Conservation (phyloP, 1,140 invertebrate species). For the Proctacanthus coquilletti region DNA sequence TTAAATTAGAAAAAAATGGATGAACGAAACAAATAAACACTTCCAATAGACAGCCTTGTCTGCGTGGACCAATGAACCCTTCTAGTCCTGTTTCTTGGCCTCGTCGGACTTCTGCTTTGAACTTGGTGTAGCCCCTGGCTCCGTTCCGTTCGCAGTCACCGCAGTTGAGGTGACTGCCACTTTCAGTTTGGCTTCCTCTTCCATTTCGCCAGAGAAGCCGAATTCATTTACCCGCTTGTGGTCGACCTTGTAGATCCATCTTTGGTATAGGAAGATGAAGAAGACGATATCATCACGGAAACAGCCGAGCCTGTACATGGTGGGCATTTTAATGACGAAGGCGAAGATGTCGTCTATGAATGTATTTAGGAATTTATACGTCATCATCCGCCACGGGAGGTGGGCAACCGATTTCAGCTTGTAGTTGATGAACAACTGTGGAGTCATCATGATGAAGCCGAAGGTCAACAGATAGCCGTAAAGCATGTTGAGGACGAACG, state of each 20-base stretch:
- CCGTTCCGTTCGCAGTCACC: too few relatives aligned
- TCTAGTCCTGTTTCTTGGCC: too few relatives aligned
- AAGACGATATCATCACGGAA: conserved; percentile 98
- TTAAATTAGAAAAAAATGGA: too few relatives aligned
- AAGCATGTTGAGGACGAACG: conserved; percentile 83
- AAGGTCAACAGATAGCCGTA: conserved; percentile 98
- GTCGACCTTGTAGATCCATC: conserved; percentile 96
- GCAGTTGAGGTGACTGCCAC: too few relatives aligned
- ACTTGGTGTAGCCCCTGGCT: too few relatives aligned
- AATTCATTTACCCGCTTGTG: conserved; percentile 90
- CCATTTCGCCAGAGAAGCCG: conserved; percentile 71
- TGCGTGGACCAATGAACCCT: too few relatives aligned
- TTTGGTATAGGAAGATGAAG: conserved; percentile 96
- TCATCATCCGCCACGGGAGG: conserved; percentile 98
- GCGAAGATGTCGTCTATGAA: conserved; percentile 99
- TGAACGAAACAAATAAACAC: too few relatives aligned
- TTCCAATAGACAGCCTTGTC: too few relatives aligned
- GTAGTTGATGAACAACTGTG: conserved; percentile 98
- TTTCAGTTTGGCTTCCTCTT: conserved; percentile 35
- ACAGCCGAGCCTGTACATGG: conserved; percentile 87
- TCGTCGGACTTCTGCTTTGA: too few relatives aligned
- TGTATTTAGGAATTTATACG: conserved; percentile 99
- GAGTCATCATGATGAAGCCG: conserved; percentile 99
- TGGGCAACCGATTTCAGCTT: conserved; percentile 98
- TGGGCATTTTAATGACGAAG: conserved; percentile 99